Base-by-base conservation (phyloP, 2,888 invertebrate species). In the Rugalucina vietnamica region DNA sequence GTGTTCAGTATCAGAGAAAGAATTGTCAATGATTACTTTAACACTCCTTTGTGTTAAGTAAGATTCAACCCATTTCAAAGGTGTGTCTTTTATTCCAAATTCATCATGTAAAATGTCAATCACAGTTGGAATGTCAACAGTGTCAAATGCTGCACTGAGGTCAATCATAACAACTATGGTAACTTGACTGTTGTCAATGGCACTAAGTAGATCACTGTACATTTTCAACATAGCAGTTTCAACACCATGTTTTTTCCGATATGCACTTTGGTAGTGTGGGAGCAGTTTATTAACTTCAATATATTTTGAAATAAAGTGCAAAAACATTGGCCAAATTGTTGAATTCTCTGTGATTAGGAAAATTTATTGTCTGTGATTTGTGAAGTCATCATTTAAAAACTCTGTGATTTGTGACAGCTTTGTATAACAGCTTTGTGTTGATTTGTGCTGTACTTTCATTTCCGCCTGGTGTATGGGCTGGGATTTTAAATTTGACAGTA, bases 211-310 rank as follows among this genome's bases (percentile, higher is more conserved):
- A 60, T 81, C 84, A 81, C 50, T 65, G 39, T 79, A 75, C 81
- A 84, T 81, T 57, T 84, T 81, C 0, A 81, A 36, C 84, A 79
- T 81, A 34, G 81, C 81, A 32, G 78, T 84, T 75, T 81, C 84
- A 21, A 78, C 78, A 29, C 82, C 65, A 37, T 82, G 78, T 43
- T 70, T 18, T 82, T 79, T 83, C 8, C 79, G 79, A 57, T 78
- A 81, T 74, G 81, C 77, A 78, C 78, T 84, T 84, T 81, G 84
- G 36, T 84, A 78, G 8, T n/a, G 37, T 71, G 78, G 81, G 12
- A 81, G 73, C 29, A 84, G 73, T 27, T 65, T 77, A 32, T 80
- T 77, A 21, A 29, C 18, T 76, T 84, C 77, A 69, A 76, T 72
- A 65, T 80, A 39, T n/a, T 80, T 14, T 27, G 73, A 50, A 32